A percentile compares a stretch with the other conserved stretches of the same genome.
Evolutionary conservation across 1,140 invertebrate species (phyloP).

Genomic region (Heliothis virescens): DNA sequence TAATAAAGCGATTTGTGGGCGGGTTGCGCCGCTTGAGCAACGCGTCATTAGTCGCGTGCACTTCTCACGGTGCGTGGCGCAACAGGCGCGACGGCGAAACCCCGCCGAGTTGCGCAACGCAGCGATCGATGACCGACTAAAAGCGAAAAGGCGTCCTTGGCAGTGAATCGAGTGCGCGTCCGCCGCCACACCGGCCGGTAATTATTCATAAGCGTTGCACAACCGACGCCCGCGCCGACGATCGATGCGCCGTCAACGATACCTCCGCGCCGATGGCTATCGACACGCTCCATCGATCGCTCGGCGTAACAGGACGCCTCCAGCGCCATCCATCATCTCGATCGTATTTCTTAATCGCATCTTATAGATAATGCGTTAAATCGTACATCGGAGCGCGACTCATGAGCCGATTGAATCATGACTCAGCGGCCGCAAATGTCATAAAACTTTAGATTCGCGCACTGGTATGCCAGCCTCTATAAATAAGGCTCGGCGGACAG

Average conservation of each 20-base stretch:
- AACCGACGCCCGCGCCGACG: conserved; percentile 51
- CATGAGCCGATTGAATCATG: conserved; percentile 47
- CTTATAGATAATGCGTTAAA: conserved; percentile 49
- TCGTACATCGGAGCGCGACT: conserved; percentile 39
- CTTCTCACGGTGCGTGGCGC: conserved; percentile 53
- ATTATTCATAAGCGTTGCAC: conserved; percentile 65
- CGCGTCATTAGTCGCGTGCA: conserved; percentile 58
- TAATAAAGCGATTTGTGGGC: conserved; percentile 65
- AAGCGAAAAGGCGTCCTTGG: conserved; percentile 71
- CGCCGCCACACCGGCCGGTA: conserved; percentile 55
- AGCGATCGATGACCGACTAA: conserved; percentile 62
- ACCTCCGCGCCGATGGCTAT: conserved; percentile 55
- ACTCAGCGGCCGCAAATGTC: conserved; percentile 54
- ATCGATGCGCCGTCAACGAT: conserved; percentile 48
- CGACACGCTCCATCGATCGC: conserved; percentile 57
- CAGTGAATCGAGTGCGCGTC: conserved; percentile 65
- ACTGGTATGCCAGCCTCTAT: conserved; percentile 46
- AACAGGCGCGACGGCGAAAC: conserved; percentile 58
- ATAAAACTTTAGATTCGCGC: conserved; percentile 56
- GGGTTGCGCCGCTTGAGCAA: conserved; percentile 53
- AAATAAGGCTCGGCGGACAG: conserved; percentile 52
- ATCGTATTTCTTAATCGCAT: conserved; percentile 62
- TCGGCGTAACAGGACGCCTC: conserved; percentile 53
- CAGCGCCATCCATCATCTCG: conserved; percentile 61
- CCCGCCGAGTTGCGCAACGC: conserved; percentile 54